Percentiles rank a stretch among this genome's conserved stretches.
Conservation (phyloP, 2,888 invertebrate genomes). For the Drosophila anomalata region DNA sequence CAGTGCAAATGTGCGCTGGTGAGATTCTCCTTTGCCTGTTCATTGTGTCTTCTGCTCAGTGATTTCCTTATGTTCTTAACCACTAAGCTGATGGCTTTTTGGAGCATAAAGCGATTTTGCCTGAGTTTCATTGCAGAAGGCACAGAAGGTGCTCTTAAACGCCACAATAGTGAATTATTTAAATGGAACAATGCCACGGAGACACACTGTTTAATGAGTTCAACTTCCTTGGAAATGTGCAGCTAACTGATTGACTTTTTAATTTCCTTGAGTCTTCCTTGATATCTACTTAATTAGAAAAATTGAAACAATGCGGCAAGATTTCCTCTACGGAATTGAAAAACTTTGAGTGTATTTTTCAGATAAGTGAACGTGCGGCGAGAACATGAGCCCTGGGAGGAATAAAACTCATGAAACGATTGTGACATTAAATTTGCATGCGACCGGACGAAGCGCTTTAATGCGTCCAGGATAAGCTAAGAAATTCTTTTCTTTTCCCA, state of each 20-base stretch:
- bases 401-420: conserved; percentile 18
- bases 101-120: conserved; percentile 33
- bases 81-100: conserved; percentile 49
- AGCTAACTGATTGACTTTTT: conserved; percentile 24
- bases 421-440: conserved; percentile 44
- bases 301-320: background rate
- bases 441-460: conserved; percentile 47
- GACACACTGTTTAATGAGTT: background rate
- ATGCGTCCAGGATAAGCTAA: conserved; percentile 32
- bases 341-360: conserved; percentile 14
- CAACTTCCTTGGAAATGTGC: conserved; percentile 2
- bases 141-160: conserved; percentile 22
- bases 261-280: conserved; percentile 2
- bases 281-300: conserved; percentile 16
- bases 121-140: conserved; percentile 5
- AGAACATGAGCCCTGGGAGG: background rate
- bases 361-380: background rate
- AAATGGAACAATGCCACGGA: conserved; percentile 2
- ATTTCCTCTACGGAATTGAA: conserved; percentile 10
- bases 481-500: background rate
- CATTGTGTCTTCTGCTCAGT: conserved; percentile 46
- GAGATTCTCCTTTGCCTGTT: conserved; percentile 16
- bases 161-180: conserved; percentile 20
- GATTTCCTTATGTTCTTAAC: conserved; percentile 50
- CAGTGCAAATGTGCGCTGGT: conserved; percentile 21